These are phyloP conservation scores for Camelus dromedarius DNA, from an alignment of 2,113 vertebrate genomes.

Conservation along the genomic window DNA sequence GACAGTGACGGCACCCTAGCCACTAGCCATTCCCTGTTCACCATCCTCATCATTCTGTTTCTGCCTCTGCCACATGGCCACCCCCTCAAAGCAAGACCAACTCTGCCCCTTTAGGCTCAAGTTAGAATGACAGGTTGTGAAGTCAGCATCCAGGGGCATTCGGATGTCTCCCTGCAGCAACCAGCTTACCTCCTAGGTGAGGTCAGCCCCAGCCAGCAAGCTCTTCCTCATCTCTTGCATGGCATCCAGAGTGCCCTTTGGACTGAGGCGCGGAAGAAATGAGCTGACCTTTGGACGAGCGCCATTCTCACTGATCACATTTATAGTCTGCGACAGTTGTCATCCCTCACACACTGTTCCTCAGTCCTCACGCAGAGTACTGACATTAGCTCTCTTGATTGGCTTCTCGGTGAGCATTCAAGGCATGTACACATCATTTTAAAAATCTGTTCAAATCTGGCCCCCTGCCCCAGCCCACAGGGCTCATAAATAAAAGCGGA, in stretches of 20 bases:
- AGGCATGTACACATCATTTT: neutral
- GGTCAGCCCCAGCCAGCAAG: neutral
- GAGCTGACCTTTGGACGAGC: constrained; percentile 19
- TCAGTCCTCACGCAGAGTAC: constrained; percentile 27
- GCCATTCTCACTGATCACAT: constrained; percentile 34
- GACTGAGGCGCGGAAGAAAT: neutral
- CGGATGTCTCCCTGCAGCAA: neutral
- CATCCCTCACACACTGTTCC: constrained; percentile 58
- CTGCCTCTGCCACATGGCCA: constrained; percentile 7
- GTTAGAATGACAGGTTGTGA: constrained; percentile 43
- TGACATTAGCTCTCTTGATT: constrained; percentile 60
- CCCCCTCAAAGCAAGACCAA: constrained; percentile 42
- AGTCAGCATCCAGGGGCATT: neutral
- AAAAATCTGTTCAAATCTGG: constrained; percentile 48
- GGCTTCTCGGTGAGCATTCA: constrained; percentile 56
- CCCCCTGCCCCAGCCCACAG: constrained; percentile 14
- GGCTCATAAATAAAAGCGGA: constrained; percentile 63
- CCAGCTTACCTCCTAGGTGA: neutral
- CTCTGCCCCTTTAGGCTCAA: constrained; percentile 65
- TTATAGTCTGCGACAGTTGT: constrained; percentile 54
- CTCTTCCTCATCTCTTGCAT: neutral
- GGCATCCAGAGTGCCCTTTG: neutral
- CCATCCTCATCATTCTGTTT: neutral
- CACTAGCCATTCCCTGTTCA: neutral
- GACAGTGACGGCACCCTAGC: neutral